Evolutionary conservation across 2,113 vertebrate species (phyloP), one percentile per base, ranked within the genome.

Genomic region (Xenopus laevis): DNA sequence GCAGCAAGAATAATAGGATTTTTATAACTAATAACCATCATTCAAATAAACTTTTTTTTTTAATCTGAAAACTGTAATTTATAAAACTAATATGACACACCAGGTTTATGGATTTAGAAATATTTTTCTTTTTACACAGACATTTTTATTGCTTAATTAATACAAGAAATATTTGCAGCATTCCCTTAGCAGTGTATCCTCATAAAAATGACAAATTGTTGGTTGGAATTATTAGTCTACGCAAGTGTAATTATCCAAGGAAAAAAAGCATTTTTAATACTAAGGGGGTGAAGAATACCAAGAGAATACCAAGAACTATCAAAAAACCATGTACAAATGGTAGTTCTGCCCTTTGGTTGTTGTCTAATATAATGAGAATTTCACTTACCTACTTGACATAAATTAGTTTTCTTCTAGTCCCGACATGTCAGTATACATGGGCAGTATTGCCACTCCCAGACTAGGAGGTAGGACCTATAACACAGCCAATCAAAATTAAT

Each of bases 61-160:
- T 74, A 68, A 74, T 74, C 68, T 74, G 40, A 50, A 68, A 68
- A 27, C 1, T 27, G 23, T 68, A 61, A 61, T 65, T 76, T 69
- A 61, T 12, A 52, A 76, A 76, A 76, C 45, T 58, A 30, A 21
- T n/a, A 69, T 52, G 73, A 69, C 73, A 69, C 46, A 53, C 73
- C 46, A 68, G 58, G 65, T 65, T 59, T 61, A 20, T 60, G 73
- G 27, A 76, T 76, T 61, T 53, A 69, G 73, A 76, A 76, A 69
- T 76, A 76, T 69, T 33, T 65, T 44, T 30, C 58, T 76, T 69
- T 69, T 76, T 76, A 65, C 58, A 23, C 58, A 68, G 73, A 47
- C 65, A 69, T 68, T 76, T 76, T 76, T 76, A 76, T 76, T 68
- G 65, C 73, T 76, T 76, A 76, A 76, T 76, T 76, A 76, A 76